phyloP scores from a whole-genome alignment of 1,140 invertebrate species.

The Zaprionus tsacasi region DNA sequence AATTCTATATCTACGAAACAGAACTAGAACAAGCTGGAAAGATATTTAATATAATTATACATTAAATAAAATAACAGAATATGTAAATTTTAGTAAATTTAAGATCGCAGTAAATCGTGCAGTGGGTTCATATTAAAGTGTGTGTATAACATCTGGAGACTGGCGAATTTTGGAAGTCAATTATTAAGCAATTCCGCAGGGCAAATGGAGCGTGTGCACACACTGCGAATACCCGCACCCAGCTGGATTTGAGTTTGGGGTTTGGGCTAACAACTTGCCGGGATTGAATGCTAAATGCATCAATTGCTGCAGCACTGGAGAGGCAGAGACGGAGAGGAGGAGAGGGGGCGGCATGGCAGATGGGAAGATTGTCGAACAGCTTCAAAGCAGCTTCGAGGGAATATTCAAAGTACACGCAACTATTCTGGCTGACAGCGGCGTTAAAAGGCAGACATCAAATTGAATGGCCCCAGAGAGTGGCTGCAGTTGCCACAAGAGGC shows the following conservation, averaged over 20 bases:
- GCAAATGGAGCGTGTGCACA: neutral
- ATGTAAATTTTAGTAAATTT: neutral
- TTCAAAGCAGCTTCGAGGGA: constrained; percentile 37
- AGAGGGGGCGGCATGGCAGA: constrained; percentile 1
- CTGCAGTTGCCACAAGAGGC: constrained; percentile 25
- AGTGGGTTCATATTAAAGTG: neutral
- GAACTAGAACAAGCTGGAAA: neutral
- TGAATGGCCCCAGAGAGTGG: constrained; percentile 56
- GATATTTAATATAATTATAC: neutral
- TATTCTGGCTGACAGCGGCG: constrained; percentile 76
- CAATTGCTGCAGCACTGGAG: neutral
- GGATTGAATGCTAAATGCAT: constrained; percentile 16
- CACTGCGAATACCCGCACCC: neutral
- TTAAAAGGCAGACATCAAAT: constrained; percentile 78
- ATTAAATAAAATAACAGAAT: neutral
- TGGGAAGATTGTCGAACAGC: constrained; percentile 57
- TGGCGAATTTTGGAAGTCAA: constrained; percentile 16
- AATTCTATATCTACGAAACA: neutral
- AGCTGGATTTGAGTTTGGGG: neutral
- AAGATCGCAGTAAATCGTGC: neutral
- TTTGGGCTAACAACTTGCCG: constrained; percentile 24
- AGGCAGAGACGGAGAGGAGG: no score
- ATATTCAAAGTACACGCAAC: constrained; percentile 76
- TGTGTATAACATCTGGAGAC: neutral
- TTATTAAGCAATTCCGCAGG: neutral